These are phyloP conservation scores for Heteromormyrus szaboi DNA, from an alignment of 2,797 vertebrate species.

Conservation along the genomic window DNA sequence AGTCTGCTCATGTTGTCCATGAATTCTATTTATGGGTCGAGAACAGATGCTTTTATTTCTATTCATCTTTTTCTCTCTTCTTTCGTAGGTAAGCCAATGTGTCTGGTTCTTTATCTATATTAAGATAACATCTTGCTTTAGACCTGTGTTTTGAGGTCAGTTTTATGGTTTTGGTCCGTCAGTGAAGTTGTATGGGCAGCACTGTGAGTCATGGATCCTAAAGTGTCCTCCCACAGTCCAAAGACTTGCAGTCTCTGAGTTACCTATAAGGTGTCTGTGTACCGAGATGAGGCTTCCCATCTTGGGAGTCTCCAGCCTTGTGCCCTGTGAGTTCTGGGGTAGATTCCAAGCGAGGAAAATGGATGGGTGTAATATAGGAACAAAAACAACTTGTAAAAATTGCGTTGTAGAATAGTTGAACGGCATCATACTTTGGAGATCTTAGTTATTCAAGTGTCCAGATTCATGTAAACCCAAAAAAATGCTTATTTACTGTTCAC, in stretches of 20 bases:
- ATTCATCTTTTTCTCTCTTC: background rate
- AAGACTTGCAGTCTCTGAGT: background rate
- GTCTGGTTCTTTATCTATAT: background rate
- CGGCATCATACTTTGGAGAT: background rate
- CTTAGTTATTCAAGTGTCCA: background rate
- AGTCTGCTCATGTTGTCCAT: conserved; percentile 11
- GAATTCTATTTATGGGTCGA: conserved; percentile 9
- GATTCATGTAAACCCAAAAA: background rate
- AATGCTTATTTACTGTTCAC: background rate
- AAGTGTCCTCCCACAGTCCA: background rate
- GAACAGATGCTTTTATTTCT: background rate
- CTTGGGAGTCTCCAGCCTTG: background rate
- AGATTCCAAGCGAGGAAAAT: background rate
- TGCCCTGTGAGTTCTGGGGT: background rate
- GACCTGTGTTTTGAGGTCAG: background rate
- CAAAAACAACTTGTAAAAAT: background rate
- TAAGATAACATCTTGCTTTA: background rate
- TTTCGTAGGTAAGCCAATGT: background rate
- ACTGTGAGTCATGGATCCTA: background rate
- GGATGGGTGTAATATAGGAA: background rate
- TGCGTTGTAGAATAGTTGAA: background rate
- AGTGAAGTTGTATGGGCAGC: background rate
- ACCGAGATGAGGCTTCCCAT: background rate
- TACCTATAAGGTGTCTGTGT: background rate
- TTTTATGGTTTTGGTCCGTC: background rate